phyloP scores from a whole-genome alignment of 2,797 vertebrate species.

The Argya squamiceps region DNA sequence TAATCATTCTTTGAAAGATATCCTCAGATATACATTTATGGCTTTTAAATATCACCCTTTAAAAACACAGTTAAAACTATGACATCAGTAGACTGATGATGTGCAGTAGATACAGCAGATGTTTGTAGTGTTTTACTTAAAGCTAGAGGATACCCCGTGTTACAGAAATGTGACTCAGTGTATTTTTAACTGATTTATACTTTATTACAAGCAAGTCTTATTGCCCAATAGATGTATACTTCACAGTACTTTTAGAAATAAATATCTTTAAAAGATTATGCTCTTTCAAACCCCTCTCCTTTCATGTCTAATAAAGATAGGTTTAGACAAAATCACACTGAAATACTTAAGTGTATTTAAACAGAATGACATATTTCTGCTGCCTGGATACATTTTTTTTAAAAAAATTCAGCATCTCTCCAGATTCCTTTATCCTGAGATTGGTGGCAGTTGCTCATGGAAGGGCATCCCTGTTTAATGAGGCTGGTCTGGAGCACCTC shows the following conservation, averaged over 20 bases:
- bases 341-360: not conserved
- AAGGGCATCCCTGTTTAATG: not conserved
- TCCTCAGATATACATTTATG: not conserved
- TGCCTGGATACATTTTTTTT: not conserved
- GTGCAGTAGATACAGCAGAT: not conserved
- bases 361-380: not conserved
- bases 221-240: constrained; percentile 8
- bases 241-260: constrained; percentile 39
- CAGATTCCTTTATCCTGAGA: not conserved
- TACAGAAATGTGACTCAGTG: constrained; percentile 19
- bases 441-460: not conserved
- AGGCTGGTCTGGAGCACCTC: not conserved
- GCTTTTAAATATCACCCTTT: constrained; percentile 3
- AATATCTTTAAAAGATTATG: constrained; percentile 24
- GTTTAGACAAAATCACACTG: not conserved
- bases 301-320: not conserved
- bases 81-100: not conserved
- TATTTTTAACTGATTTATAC: constrained; percentile 56
- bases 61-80: not conserved
- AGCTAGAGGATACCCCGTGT: not conserved
- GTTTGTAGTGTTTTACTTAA: constrained; percentile 36
- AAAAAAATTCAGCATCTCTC: not conserved
- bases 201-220: constrained; percentile 35
- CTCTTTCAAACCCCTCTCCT: not conserved
- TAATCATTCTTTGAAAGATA: not conserved